phyloP scores from a whole-genome alignment of 1,140 invertebrate genomes.

The Drosophila neocordata region DNA sequence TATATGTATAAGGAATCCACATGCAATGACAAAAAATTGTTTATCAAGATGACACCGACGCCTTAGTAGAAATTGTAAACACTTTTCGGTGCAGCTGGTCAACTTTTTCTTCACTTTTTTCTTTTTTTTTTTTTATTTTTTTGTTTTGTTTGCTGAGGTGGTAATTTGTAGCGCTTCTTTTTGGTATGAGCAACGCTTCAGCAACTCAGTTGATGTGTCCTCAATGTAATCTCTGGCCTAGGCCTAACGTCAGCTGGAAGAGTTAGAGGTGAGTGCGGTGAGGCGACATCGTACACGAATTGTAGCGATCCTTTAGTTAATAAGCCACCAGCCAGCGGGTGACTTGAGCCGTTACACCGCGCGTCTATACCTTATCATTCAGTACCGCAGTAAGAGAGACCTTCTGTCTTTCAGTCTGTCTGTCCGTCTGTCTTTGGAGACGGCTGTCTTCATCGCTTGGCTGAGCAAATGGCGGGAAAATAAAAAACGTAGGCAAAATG shows the following conservation, averaged over 20 bases:
- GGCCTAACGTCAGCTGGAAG: constrained; percentile 63
- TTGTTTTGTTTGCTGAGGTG: constrained; percentile 3
- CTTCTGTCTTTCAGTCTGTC: constrained; percentile 19
- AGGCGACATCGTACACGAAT: not conserved
- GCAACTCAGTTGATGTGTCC: constrained; percentile 66
- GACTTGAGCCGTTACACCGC: constrained; percentile 48
- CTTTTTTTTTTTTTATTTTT: not conserved
- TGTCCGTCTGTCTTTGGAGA: constrained; percentile 36
- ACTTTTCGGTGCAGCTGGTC: constrained; percentile 36
- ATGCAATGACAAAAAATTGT: constrained; percentile 38
- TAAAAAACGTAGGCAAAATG: constrained; percentile 10
- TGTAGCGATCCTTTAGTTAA: constrained; percentile 23
- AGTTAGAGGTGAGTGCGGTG: constrained; percentile 20
- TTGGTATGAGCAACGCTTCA: constrained; percentile 51
- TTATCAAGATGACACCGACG: constrained; percentile 66
- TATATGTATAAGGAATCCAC: constrained; percentile 33
- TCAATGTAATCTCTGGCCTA: constrained; percentile 45
- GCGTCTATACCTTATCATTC: constrained; percentile 42
- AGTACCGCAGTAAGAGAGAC: not conserved
- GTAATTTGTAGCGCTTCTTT: constrained; percentile 32
- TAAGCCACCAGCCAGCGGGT: constrained; percentile 41
- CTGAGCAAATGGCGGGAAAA: constrained; percentile 75
- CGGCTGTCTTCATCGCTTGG: constrained; percentile 63
- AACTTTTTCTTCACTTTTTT: constrained; percentile 14
- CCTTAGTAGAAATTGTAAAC: constrained; percentile 45